phyloP scores from a whole-genome alignment of 2,797 vertebrate genomes.

The Chaenodraco wilsoni region DNA sequence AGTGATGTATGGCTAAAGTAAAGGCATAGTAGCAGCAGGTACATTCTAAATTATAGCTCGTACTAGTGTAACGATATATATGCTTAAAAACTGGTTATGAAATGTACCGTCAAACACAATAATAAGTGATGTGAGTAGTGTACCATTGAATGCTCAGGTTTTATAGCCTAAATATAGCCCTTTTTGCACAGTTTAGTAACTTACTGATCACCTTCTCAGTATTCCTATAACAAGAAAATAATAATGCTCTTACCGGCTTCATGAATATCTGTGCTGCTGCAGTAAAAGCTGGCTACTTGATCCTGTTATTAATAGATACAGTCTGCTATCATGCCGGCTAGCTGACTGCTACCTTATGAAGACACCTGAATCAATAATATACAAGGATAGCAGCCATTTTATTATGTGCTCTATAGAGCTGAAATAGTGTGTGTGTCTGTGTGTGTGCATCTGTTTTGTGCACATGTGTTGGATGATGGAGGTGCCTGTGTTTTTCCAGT shows the following conservation, averaged over 20 bases:
- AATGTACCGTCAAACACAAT: too few species aligned
- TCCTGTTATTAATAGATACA: constrained; percentile 33
- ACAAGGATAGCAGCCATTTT: constrained; percentile 5
- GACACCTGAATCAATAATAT: constrained; percentile 24
- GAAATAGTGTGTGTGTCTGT: neutral
- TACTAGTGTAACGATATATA: neutral
- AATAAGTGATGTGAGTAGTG: too few species aligned
- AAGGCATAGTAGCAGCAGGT: neutral
- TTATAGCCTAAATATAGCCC: too few species aligned
- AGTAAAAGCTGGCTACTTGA: constrained; percentile 33
- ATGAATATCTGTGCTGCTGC: neutral
- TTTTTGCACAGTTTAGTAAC: neutral
- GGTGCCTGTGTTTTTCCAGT: constrained; percentile 8
- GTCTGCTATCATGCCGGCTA: constrained; percentile 7
- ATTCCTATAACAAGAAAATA: constrained; percentile 7
- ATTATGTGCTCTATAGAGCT: constrained; percentile 7
- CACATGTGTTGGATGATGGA: constrained; percentile 17
- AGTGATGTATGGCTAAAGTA: neutral
- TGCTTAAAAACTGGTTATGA: too few species aligned
- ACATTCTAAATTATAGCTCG: neutral
- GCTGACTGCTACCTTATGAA: constrained; percentile 8
- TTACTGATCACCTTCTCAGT: constrained; percentile 1
- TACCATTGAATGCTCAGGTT: too few species aligned
- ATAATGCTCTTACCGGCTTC: constrained; percentile 15
- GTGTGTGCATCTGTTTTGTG: constrained; percentile 4